phyloP scores from a whole-genome alignment of 2,888 invertebrate species.

The Napeogenes inachia region DNA sequence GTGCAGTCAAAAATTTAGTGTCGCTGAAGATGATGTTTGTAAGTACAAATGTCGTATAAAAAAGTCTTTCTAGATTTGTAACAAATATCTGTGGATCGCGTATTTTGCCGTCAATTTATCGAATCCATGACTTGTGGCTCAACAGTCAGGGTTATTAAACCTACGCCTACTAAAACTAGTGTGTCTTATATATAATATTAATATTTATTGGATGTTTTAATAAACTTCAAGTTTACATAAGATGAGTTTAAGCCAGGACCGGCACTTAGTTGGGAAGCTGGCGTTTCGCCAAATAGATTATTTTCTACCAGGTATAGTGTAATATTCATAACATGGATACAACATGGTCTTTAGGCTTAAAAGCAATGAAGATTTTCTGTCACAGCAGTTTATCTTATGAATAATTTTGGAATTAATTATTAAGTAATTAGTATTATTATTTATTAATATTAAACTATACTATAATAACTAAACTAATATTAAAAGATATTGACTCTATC shows the following conservation, averaged over 20 bases:
- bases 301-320: constrained; percentile 27
- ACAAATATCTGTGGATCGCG: no score
- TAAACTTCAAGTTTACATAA: constrained; percentile 14
- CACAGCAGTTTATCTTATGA: neutral
- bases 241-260: constrained; percentile 26
- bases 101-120: no score
- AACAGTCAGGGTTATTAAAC: no score
- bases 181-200: neutral
- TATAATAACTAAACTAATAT: no score
- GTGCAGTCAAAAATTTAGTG: no score
- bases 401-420: neutral
- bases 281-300: constrained; percentile 30
- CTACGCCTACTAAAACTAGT: neutral
- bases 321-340: constrained; percentile 28
- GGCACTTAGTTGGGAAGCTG: constrained; percentile 22
- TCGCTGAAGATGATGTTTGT: no score
- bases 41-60: no score
- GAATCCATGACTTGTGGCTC: no score
- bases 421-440: no score
- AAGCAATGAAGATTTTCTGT: constrained; percentile 8
- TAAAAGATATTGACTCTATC: no score
- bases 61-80: no score
- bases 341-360: constrained; percentile 20
- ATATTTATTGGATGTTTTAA: constrained; percentile 4
- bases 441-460: no score